phyloP scores from a whole-genome alignment of 2,113 vertebrate species.

The Zosterops hypoxanthus region DNA sequence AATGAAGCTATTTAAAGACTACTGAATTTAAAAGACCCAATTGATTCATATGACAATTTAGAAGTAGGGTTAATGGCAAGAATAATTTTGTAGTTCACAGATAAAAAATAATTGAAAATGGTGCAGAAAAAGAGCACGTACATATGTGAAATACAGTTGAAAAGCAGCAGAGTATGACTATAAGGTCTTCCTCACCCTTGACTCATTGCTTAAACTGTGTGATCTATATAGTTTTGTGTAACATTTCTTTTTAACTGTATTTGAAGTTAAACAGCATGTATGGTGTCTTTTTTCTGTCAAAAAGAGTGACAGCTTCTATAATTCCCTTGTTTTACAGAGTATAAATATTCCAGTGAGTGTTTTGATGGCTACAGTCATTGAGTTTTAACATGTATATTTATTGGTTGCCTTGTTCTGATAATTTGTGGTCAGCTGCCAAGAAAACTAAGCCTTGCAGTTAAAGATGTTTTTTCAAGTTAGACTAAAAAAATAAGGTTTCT shows the following conservation, averaged over 20 bases:
- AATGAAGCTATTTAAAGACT: constrained; percentile 10
- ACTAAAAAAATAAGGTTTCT: background rate
- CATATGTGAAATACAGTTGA: background rate
- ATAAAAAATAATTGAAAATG: background rate
- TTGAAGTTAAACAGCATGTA: constrained; percentile 63
- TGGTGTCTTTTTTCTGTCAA: constrained; percentile 65
- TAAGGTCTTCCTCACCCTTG: constrained; percentile 12
- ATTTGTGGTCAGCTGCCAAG: constrained; percentile 59
- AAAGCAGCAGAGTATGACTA: background rate
- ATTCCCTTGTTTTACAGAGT: constrained; percentile 51
- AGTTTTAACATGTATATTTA: constrained; percentile 61
- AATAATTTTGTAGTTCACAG: background rate
- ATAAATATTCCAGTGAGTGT: constrained; percentile 61
- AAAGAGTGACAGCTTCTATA: constrained; percentile 64
- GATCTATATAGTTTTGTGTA: background rate
- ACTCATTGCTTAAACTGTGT: background rate
- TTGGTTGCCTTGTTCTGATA: constrained; percentile 59
- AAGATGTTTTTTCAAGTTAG: constrained; percentile 18
- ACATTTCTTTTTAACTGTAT: constrained; percentile 50
- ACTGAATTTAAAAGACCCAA: background rate
- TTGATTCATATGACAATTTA: background rate
- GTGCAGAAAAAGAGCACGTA: background rate
- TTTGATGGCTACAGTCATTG: constrained; percentile 53
- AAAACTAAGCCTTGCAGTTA: constrained; percentile 30
- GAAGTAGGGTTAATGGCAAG: background rate